Base-by-base conservation (phyloP, 2,888 invertebrate genomes). In the Dorcus parallelipipedus region DNA sequence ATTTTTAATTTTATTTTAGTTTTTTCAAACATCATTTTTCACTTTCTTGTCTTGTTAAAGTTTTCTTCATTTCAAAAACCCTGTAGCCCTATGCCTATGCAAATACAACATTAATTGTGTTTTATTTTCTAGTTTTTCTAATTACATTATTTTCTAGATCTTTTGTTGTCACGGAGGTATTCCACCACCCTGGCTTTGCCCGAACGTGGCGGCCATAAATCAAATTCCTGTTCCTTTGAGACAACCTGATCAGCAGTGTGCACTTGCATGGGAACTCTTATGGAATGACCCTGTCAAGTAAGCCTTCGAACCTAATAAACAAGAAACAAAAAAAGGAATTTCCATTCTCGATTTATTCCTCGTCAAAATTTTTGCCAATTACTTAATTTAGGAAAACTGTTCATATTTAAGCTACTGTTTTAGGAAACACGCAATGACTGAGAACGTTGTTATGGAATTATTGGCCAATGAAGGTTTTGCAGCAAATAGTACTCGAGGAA, bases 101-200 rank as follows among this genome's bases (percentile, higher is more conserved):
- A 42, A 17, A 42, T 42, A 4, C 2, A 42, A 5, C 42, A 17
- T 42, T 41, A 41, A 2, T 20, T 3, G 2, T 20, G 20, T 20
- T 20, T 3, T 20, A 2, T 3, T 20, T n/a, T n/a, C n/a, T n/a
- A n/a, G n/a, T n/a, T n/a, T 20, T 20, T 20, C 20, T 14, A 14
- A 45, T 45, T 45, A 7, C 6, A 33, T 33, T 45, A 23, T 50
- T 69, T 20, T 66, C 3, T 70, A 88, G 86, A 82, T 90, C 51
- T 90, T 90, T 71, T 90, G 90, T 76, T 88, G 87, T 57, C 91
- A 91, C 74, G 91, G 91, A 10, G 91, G 91, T 6, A 89, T 90
- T 57, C 90, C 90, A 0, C 87, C 87, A 1, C 86, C 87, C 1
- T 85, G 82, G 83, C 78, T 86, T 60, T 86, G 86, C 65, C 86